Evolutionary conservation across 2,888 invertebrate species (phyloP).

Genomic region (Masnerella sp.): DNA sequence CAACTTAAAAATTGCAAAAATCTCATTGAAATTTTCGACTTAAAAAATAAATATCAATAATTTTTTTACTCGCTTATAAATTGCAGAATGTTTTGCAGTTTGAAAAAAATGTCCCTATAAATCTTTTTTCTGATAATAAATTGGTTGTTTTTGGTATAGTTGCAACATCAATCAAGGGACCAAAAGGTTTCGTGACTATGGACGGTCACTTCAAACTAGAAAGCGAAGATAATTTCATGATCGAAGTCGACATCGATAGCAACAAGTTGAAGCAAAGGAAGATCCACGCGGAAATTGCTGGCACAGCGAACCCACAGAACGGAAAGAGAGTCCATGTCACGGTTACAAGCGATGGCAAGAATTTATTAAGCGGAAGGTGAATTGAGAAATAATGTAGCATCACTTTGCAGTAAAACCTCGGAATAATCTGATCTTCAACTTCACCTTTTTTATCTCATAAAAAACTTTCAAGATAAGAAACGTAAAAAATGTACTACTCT

Average conservation of each 20-base stretch:
- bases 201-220: conserved; percentile 78
- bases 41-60: no score
- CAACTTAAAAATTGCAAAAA: no score
- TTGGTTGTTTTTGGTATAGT: conserved; percentile 27
- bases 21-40: no score
- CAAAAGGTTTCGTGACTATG: conserved; percentile 79
- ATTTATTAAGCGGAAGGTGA: conserved; percentile 84
- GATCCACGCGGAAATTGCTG: conserved; percentile 82
- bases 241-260: conserved; percentile 82
- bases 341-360: conserved; percentile 82
- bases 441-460: no score
- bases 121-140: not conserved
- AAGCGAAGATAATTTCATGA: conserved; percentile 82
- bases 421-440: no score
- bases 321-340: conserved; percentile 83
- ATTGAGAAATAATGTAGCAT: not conserved
- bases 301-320: conserved; percentile 81
- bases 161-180: conserved; percentile 55
- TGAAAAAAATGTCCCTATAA: no score
- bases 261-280: conserved; percentile 83
- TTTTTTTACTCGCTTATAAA: no score
- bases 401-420: not conserved
- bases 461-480: no score
- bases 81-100: no score
- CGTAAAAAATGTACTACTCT: no score